These are phyloP conservation scores for Therioaphis trifolii DNA, from an alignment of 2,888 invertebrate species.

Conservation along the genomic window DNA sequence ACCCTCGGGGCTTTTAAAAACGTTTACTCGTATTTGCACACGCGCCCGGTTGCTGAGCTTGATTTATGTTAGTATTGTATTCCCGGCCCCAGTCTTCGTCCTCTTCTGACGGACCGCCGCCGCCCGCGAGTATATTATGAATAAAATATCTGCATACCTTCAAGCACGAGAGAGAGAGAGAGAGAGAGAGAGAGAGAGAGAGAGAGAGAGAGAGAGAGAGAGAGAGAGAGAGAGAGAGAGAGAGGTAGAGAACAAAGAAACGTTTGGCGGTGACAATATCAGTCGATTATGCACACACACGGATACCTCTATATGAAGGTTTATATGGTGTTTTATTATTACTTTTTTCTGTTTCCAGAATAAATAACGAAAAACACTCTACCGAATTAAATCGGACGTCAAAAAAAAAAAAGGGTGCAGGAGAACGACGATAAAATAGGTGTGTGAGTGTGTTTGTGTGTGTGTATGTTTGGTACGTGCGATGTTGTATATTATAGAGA, in stretches of 20 bases:
- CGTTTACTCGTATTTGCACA: slow-evolving; percentile 26
- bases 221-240: no score
- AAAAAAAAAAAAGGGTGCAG: not conserved
- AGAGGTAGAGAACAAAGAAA: not conserved
- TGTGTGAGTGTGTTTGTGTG: not conserved
- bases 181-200: no score
- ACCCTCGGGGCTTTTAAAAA: slow-evolving; percentile 34
- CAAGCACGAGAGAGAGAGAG: not conserved
- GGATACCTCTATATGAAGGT: not conserved
- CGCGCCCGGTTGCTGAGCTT: slow-evolving; percentile 10
- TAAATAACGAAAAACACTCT: slow-evolving; percentile 49
- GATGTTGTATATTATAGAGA: not conserved
- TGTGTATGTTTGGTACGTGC: not conserved
- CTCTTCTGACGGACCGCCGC: not conserved
- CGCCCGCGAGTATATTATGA: not conserved
- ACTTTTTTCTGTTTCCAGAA: not conserved
- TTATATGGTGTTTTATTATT: not conserved
- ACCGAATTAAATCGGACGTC: slow-evolving; percentile 44
- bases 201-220: no score
- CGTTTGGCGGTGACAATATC: slow-evolving; percentile 34
- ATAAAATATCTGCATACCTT: slow-evolving; percentile 31
- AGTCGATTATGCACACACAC: slow-evolving; percentile 18
- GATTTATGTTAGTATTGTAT: slow-evolving; percentile 27
- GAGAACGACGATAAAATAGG: not conserved
- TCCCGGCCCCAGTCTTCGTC: not conserved